A percentile compares a stretch with the other conserved stretches of the same genome.
phyloP scores from a whole-genome alignment of 1,140 invertebrate species.

The Drosophila pandora region DNA sequence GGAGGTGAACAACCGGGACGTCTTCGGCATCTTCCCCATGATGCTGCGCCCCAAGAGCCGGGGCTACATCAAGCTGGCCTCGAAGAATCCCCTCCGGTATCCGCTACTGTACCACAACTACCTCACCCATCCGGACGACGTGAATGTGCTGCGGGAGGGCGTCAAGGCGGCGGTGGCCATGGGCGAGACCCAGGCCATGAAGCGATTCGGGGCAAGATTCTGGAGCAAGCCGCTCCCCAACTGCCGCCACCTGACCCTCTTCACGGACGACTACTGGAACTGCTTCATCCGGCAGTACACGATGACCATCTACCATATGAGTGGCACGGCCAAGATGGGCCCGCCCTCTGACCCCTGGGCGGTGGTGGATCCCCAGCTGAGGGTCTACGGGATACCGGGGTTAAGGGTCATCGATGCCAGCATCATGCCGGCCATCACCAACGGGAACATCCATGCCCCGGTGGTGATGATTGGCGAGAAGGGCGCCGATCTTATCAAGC shows the following conservation, averaged over 20 bases:
- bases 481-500: constrained; percentile 93
- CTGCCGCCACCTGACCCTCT: constrained; percentile 90
- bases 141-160: constrained; percentile 91
- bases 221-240: constrained; percentile 90
- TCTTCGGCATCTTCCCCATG: constrained; percentile 93
- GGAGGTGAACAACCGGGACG: constrained; percentile 89
- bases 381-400: constrained; percentile 90
- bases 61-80: constrained; percentile 90
- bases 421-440: constrained; percentile 87
- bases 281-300: constrained; percentile 92
- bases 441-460: constrained; percentile 93
- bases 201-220: constrained; percentile 89
- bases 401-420: constrained; percentile 86
- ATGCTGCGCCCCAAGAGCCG: constrained; percentile 93
- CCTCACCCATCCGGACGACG: constrained; percentile 91
- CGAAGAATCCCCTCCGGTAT: constrained; percentile 92
- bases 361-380: constrained; percentile 91
- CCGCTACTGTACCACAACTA: constrained; percentile 94
- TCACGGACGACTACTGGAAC: constrained; percentile 93
- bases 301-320: constrained; percentile 94
- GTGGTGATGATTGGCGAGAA: constrained; percentile 97
- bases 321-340: constrained; percentile 94
- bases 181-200: constrained; percentile 89
- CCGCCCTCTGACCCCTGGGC: constrained; percentile 89
- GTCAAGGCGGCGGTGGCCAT: constrained; percentile 93